phyloP scores from a whole-genome alignment of 2,888 invertebrate genomes.

The Drosophila kanekoi region DNA sequence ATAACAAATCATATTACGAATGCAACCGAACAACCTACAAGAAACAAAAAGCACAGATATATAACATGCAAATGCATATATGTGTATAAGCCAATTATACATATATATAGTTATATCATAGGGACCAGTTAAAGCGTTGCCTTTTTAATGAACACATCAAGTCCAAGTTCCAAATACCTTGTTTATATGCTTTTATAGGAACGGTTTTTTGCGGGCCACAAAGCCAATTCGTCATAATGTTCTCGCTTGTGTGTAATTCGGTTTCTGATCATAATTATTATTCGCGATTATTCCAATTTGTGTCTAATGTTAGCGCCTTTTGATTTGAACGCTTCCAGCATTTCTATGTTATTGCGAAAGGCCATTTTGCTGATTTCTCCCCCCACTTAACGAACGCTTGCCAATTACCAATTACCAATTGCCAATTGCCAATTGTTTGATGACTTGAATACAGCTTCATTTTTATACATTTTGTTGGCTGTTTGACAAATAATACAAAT shows the following conservation, averaged over 20 bases:
- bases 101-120: slow-evolving; percentile 43
- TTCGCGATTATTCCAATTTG: slow-evolving; percentile 9
- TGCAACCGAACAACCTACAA: slow-evolving; percentile 17
- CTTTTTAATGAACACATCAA: slow-evolving; percentile 44
- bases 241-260: neutral
- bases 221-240: neutral
- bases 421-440: slow-evolving; percentile 62
- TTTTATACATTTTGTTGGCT: slow-evolving; percentile 78
- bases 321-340: slow-evolving; percentile 35
- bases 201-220: neutral
- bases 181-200: slow-evolving; percentile 12
- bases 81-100: no score
- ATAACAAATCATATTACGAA: slow-evolving; percentile 14
- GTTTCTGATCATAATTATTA: slow-evolving; percentile 4
- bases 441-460: slow-evolving; percentile 71
- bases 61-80: slow-evolving; percentile 21
- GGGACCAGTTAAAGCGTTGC: slow-evolving; percentile 76
- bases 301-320: slow-evolving; percentile 27
- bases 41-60: slow-evolving; percentile 26
- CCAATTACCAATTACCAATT: no score
- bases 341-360: slow-evolving; percentile 28
- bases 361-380: slow-evolving; percentile 24
- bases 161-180: slow-evolving; percentile 26
- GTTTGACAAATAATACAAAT: slow-evolving; percentile 77
- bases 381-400: slow-evolving; percentile 55